phyloP scores from a whole-genome alignment of 1,140 invertebrate genomes.

The Bradynema listronoti region DNA sequence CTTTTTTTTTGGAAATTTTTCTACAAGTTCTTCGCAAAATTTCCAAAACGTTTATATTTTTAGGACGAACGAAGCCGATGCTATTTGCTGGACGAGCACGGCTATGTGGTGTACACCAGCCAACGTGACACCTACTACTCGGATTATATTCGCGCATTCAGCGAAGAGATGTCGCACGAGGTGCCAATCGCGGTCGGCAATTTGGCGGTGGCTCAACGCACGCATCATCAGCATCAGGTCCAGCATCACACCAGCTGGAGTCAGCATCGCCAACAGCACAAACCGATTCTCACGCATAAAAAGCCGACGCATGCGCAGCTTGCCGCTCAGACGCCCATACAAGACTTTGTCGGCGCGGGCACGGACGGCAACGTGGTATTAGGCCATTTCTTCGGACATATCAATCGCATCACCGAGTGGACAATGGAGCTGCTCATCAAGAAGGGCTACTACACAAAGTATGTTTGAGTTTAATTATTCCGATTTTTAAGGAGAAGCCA shows the following conservation, averaged over 20 bases:
- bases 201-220: neutral
- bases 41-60: conserved; percentile 4
- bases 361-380: conserved; percentile 25
- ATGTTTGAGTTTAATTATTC: too few species aligned
- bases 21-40: neutral
- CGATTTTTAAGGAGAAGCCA: too few species aligned
- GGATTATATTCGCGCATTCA: conserved; percentile 20
- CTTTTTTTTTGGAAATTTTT: too few species aligned
- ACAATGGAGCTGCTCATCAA: conserved; percentile 52
- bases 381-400: conserved; percentile 50
- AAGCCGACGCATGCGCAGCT: conserved; percentile 5
- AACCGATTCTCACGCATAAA: neutral
- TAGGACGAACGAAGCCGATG: conserved; percentile 46
- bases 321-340: conserved; percentile 15
- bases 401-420: conserved; percentile 54
- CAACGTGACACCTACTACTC: conserved; percentile 44
- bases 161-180: neutral
- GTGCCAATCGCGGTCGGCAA: neutral
- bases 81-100: conserved; percentile 54
- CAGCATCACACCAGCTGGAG: too few species aligned
- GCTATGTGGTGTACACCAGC: conserved; percentile 52
- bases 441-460: conserved; percentile 53
- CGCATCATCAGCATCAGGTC: conserved; percentile 1
- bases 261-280: conserved; percentile 7
- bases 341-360: conserved; percentile 18